These are phyloP conservation scores for Oreochromis niloticus DNA, from an alignment of 2,113 vertebrate species.

Conservation along the genomic window DNA sequence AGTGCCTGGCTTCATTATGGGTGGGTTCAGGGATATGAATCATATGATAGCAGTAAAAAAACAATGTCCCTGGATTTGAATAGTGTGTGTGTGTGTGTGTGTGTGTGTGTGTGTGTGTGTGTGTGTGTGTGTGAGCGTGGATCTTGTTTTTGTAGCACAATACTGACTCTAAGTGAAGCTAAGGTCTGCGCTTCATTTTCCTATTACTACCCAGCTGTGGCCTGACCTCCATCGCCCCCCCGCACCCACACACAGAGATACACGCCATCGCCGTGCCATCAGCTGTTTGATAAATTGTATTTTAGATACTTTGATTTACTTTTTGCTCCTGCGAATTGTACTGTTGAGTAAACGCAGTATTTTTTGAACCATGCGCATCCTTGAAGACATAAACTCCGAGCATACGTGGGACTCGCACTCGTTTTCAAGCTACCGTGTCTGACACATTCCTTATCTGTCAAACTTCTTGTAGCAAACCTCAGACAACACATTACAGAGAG, in stretches of 20 bases:
- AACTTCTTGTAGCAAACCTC: neutral
- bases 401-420: neutral
- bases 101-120: neutral
- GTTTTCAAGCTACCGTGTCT: neutral
- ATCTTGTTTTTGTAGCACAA: neutral
- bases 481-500: neutral
- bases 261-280: neutral
- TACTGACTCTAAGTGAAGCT: constrained; percentile 6
- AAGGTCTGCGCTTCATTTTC: constrained; percentile 2
- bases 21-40: neutral
- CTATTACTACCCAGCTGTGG: constrained; percentile 10
- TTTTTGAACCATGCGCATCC: neutral
- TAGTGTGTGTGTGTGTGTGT: neutral
- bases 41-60: neutral
- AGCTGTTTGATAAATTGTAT: neutral
- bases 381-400: neutral
- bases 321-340: neutral
- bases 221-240: neutral
- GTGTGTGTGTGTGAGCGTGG: neutral
- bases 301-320: neutral
- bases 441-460: neutral
- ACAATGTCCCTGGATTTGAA: neutral
- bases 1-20: neutral
- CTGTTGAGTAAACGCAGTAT: neutral
- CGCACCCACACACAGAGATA: neutral